Base-by-base conservation (phyloP, 1,140 invertebrate genomes). In the Archivesica marissinica region DNA sequence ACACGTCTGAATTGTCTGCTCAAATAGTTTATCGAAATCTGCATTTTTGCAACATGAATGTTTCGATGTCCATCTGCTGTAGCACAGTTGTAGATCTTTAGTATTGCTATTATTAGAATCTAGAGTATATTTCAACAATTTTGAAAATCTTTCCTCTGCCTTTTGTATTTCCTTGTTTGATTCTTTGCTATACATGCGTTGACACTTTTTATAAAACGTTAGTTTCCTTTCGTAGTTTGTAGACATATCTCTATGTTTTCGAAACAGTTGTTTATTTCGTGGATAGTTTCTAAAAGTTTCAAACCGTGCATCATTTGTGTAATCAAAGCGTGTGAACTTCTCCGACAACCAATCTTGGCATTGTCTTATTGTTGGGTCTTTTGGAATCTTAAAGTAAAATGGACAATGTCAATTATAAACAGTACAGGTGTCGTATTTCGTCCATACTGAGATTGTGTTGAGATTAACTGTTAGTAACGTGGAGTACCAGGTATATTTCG, bases 291-390 rank as follows among this genome's bases (percentile, higher is more conserved):
- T 28, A 33, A 79, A 79, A 20, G 56, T 66, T 47, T 79, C 77
- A 30, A 79, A 79, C 13, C 39, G 66, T 13, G 77, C 77, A 47
- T 79, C 77, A 47, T 79, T 79, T 44, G 77, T 79, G 56, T 44
- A 79, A 41, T 79, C 77, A 66, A 28, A 79, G 3, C 25, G 23
- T 4, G 4, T 41, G 44, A 79, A 79, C 25, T 79, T 59, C 15
- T 41, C 44, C 1, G 38, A 13, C 15, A 66, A 25, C n/a, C 20
- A 50, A 6, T 25, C 17, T 25, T 79, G 54, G 38, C 56, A 28
- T 20, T 64, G 44, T 41, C 56, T 61, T 7, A 41, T 23, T 2
- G 39, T 9, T 30, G 76, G 54, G 35, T 78, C 56, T 25, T 64
- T 44, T 15, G 64, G 25, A 13, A 41, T 64, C 76, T 78, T 23